Base-by-base conservation (phyloP, 2,113 vertebrate genomes). In the Aix galericulata region DNA sequence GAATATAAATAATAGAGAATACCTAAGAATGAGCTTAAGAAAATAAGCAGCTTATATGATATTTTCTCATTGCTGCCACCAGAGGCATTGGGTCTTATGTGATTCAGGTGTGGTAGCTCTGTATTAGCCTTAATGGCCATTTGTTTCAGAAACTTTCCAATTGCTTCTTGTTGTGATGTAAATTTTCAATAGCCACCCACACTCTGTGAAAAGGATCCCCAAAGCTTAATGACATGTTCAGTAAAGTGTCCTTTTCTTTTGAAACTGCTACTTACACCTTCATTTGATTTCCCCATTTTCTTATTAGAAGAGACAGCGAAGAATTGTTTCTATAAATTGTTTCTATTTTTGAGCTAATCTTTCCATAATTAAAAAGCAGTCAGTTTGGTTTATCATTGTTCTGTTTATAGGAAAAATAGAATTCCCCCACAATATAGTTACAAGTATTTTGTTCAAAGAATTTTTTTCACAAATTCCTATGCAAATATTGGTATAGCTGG, bases 341-440 rank as follows among this genome's bases (percentile, higher is more conserved):
- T 96, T 81, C 52, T 6, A n/a, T 46, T 91, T 53, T 13, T 6
- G 60, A 38, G n/a, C 53, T 76, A 44, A 82, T 79, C 14, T 85
- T 85, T 82, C 48, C 34, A 25, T 72, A 94, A 86, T 78, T 92
- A 84, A 68, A 94, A 86, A 60, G 53, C 31, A 72, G 78, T 76
- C 1, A 0, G 5, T 25, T 27, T 68, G 21, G 29, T 32, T 83
- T 91, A 80, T 71, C 15, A 5, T 5, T 68, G 69, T 74, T 10
- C 8, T 67, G 62, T 86, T 44, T 53, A 36, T 11, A 67, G 17
- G 48, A 75, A 79, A 86, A 90, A 27, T 6, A 50, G 83, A 60
- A 73, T 69, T 86, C 13, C 16, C 20, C 17, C 15, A 31, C 29
- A 60, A 75, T 38, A 42, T 32, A 22, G 13, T 74, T 59, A 31